These are phyloP conservation scores for Mylabris phalerata DNA, from an alignment of 1,140 invertebrate genomes.

Conservation along the genomic window DNA sequence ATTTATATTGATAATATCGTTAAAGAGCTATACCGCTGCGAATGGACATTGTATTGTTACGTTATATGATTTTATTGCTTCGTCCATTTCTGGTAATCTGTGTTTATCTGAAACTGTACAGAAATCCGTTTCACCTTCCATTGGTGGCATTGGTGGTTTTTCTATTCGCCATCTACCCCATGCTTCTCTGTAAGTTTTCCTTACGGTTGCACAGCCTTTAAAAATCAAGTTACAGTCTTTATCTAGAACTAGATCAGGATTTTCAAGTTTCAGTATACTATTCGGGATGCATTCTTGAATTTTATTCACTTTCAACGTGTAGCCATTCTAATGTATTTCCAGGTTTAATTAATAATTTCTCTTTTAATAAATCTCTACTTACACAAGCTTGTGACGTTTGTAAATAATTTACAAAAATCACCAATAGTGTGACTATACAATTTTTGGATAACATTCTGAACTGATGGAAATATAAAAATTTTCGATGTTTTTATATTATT, in stretches of 20 bases:
- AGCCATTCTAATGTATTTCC: slow-evolving; percentile 23
- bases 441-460: too few species aligned
- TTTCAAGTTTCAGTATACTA: slow-evolving; percentile 15
- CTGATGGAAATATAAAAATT: too few species aligned
- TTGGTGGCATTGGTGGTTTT: slow-evolving; percentile 19
- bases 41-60: slow-evolving; percentile 10
- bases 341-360: not conserved
- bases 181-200: slow-evolving; percentile 22
- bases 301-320: slow-evolving; percentile 18
- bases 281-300: slow-evolving; percentile 21
- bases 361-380: not conserved
- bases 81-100: slow-evolving; percentile 1
- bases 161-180: slow-evolving; percentile 17
- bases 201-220: slow-evolving; percentile 19
- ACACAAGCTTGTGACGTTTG: slow-evolving; percentile 3
- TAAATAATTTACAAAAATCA: not conserved
- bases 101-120: slow-evolving; percentile 9
- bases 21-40: too few species aligned
- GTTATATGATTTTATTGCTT: slow-evolving; percentile 5
- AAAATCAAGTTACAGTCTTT: slow-evolving; percentile 25
- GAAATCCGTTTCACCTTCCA: slow-evolving; percentile 13
- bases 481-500: too few species aligned
- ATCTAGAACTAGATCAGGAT: slow-evolving; percentile 12
- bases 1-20: too few species aligned
- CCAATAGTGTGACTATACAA: not conserved